Evolutionary conservation across 2,888 invertebrate species (phyloP), one percentile per base, ranked within the genome.

Genomic region (Ormyrus labotus): DNA sequence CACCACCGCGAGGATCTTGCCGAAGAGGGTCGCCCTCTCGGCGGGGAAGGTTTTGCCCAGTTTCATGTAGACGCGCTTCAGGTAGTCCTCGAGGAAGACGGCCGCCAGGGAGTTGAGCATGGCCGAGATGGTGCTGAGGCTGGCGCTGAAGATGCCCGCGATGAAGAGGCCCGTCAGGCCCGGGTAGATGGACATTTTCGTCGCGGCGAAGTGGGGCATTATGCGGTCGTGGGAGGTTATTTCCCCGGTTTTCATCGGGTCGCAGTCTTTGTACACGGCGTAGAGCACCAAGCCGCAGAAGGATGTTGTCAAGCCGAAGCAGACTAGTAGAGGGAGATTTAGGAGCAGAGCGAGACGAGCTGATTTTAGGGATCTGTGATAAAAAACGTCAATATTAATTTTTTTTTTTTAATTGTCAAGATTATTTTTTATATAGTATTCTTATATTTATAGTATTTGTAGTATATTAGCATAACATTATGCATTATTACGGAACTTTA

Each of bases 101-200:
- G 98, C 98, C 0, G 98, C 95, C 57, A 98, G 92, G 0, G 98
- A 96, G 87, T 98, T 98, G 81, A 98, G 93, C 34, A 97, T 95
- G 0, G 98, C 97, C 0, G 98, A 98, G 73, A 98, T 95, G 0
- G 98, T 97, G 65, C 98, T 98, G 5, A 98, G 92, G 0, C 97
- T 96, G 0, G 97, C 98, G 86, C 97, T 97, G 90, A 98, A 97
- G 78, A 98, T 95, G 0, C 98, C 93, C 4, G 91, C 86, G 19
- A 91, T 85, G 82, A 91, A 90, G n/a, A 91, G 84, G 0, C 91
- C 91, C 4, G 87, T 83, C n/a, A 91, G 78, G 0, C 91, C 90
- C 0, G 91, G 90, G 53, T 87, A 85, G 6, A 82, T 82, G 1
- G 88, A 83, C 86, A 91, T 94, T 0, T 93, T 93, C 77, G 95